Base-by-base conservation (phyloP, 2,888 invertebrate species). In the Cephus runcator region DNA sequence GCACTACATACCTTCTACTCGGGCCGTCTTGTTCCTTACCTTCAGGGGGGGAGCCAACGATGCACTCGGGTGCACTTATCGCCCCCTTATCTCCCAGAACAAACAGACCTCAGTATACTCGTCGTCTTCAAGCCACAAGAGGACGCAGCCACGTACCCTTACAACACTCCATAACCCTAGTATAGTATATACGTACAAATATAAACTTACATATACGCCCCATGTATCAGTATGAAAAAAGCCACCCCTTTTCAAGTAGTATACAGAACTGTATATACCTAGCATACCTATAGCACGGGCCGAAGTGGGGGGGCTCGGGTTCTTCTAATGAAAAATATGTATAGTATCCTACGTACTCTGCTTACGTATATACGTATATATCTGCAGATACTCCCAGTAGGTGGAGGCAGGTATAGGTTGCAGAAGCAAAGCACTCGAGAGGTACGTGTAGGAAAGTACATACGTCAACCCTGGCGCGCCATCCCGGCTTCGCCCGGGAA, bases 401-500 rank as follows among this genome's bases (percentile, higher is more conserved):
- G 56, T 23, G 23, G 56, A 56, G 56, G 56, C 23, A 74, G 35
- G 74, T 35, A 34, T 30, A 74, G 30, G 74, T 74, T n/a, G 73
- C 76, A 78, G 79, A 81, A 82, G 80, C 76, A 83, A 84, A 83
- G 84, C 81, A 85, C 84, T 86, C 82, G 71, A 31, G 71, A 81
- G 83, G 76, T 56, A 56, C 56, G 30, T 73, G 86, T 84, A 83
- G 84, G 81, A 79, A 82, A 88, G 88, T 88, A 87, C 86, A 88
- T 87, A 86, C 88, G 86, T 88, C 87, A 87, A 85, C 82, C 80
- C 79, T 79, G 83, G 85, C 83, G 85, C 88, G 87, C 87, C 88
- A 86, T 87, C 86, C 85, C 84, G 81, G 82, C 81, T 81, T 71
- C 83, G 83, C 83, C 83, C 85, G 83, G 84, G 80, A 84, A 84